A percentile compares a stretch with the other conserved stretches of the same genome.
Conservation (phyloP, 2,888 invertebrate genomes). For the Rhagophthalmus giganteus region DNA sequence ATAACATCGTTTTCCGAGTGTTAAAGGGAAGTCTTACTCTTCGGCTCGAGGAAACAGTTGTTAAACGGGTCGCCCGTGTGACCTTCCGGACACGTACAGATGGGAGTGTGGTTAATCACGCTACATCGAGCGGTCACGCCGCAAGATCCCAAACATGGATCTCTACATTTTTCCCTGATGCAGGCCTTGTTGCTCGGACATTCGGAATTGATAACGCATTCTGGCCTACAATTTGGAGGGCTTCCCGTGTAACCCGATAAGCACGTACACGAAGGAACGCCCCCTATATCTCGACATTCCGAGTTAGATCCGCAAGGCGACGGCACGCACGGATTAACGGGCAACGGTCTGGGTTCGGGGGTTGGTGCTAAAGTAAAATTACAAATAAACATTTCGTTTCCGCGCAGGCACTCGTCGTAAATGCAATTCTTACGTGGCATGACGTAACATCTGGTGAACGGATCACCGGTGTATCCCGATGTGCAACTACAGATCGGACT, state of each 20-base stretch:
- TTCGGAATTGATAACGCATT: slow-evolving; percentile 73
- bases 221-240: slow-evolving; percentile 74
- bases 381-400: slow-evolving; percentile 14
- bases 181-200: slow-evolving; percentile 72
- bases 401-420: slow-evolving; percentile 1
- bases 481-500: slow-evolving; percentile 82
- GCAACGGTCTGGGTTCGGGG: slow-evolving; percentile 42
- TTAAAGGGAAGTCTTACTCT: slow-evolving; percentile 22
- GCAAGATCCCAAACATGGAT: slow-evolving; percentile 76
- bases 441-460: slow-evolving; percentile 73
- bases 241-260: slow-evolving; percentile 63
- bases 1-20: neutral
- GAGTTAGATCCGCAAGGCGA: slow-evolving; percentile 73
- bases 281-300: slow-evolving; percentile 58
- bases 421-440: slow-evolving; percentile 46
- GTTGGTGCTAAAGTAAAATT: slow-evolving; percentile 47
- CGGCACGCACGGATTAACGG: slow-evolving; percentile 65
- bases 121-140: slow-evolving; percentile 73
- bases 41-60: slow-evolving; percentile 55
- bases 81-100: slow-evolving; percentile 64
- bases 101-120: slow-evolving; percentile 73
- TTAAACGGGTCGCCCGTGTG: slow-evolving; percentile 68
- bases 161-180: slow-evolving; percentile 72
- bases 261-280: slow-evolving; percentile 65
- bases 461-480: slow-evolving; percentile 74